These are phyloP conservation scores for Elegia similella DNA, from an alignment of 2,888 invertebrate genomes.

Conservation along the genomic window DNA sequence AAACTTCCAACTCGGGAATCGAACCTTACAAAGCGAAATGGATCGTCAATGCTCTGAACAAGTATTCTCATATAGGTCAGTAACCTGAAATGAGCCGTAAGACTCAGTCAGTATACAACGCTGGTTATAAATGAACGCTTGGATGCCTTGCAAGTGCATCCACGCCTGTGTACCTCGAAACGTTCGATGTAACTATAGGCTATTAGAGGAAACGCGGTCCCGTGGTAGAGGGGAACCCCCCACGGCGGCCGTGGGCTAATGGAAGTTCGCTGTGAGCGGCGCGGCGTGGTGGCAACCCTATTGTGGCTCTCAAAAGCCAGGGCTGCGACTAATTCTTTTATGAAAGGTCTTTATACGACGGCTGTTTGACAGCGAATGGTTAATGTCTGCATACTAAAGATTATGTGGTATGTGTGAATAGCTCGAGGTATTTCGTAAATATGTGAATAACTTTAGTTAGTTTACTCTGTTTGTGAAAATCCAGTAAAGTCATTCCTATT, in stretches of 20 bases:
- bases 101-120: constrained; percentile 1
- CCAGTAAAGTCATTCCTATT: too few species aligned
- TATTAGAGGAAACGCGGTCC: background rate
- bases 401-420: too few species aligned
- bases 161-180: background rate
- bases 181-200: background rate
- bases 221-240: constrained; percentile 3
- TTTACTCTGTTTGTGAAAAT: too few species aligned
- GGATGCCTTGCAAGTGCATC: background rate
- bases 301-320: background rate
- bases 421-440: too few species aligned
- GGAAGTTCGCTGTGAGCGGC: constrained; percentile 11
- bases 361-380: background rate
- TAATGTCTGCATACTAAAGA: background rate
- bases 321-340: constrained; percentile 9
- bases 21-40: constrained; percentile 14
- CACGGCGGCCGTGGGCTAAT: constrained; percentile 6
- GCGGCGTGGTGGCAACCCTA: constrained; percentile 5
- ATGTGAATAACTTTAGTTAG: too few species aligned
- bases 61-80: constrained; percentile 12
- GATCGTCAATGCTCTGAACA: constrained; percentile 13
- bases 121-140: background rate
- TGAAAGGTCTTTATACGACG: background rate
- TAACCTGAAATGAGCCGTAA: constrained; percentile 8
- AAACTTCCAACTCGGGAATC: constrained; percentile 12